A percentile compares a stretch with the other conserved stretches of the same genome.
These are phyloP conservation scores for Catocala nupta DNA, from an alignment of 2,888 invertebrate species.

Conservation along the genomic window DNA sequence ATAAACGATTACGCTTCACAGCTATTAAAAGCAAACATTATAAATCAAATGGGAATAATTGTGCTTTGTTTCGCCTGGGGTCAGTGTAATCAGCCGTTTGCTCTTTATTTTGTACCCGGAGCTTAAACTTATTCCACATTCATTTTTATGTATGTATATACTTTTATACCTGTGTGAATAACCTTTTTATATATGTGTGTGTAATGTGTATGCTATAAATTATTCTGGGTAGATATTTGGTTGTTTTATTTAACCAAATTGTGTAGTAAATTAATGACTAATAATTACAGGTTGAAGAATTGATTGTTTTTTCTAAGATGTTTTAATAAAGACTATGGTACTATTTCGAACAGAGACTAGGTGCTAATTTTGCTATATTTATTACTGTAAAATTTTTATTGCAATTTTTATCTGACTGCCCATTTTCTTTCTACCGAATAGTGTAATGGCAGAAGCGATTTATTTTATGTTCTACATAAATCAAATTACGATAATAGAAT, in stretches of 20 bases:
- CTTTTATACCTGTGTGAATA: conserved; percentile 2
- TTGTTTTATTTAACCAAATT: conserved; percentile 48
- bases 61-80: conserved; percentile 81
- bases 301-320: conserved; percentile 46
- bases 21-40: conserved; percentile 79
- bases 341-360: conserved; percentile 38
- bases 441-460: conserved; percentile 11
- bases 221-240: conserved; percentile 45
- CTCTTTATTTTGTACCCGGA: conserved; percentile 69
- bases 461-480: conserved; percentile 9
- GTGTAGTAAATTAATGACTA: conserved; percentile 48
- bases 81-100: conserved; percentile 78
- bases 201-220: conserved; percentile 41
- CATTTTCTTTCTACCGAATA: conserved; percentile 2
- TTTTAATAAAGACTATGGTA: conserved; percentile 47
- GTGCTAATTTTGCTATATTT: conserved; percentile 31
- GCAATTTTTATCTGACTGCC: conserved; percentile 15
- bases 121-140: conserved; percentile 59
- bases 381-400: conserved; percentile 21
- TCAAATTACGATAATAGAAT: conserved; percentile 9
- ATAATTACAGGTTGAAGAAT: conserved; percentile 47
- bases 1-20: conserved; percentile 72
- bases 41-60: conserved; percentile 79
- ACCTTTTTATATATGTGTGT: conserved; percentile 14
- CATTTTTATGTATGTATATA: conserved; percentile 48